Base-by-base conservation (phyloP, 2,113 vertebrate species). In the Thinocorus orbignyianus region DNA sequence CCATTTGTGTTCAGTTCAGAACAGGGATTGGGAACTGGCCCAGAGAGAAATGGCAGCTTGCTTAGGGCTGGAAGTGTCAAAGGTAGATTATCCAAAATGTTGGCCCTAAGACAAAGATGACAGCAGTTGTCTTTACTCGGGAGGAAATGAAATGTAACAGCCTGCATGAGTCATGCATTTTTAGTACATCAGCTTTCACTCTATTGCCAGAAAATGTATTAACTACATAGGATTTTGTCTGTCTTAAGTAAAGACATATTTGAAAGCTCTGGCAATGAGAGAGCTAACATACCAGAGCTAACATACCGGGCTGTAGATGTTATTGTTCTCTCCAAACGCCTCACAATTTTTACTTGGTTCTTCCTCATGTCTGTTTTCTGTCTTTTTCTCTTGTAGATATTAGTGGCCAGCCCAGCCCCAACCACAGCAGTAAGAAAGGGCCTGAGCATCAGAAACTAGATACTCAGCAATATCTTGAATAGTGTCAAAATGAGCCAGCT, bases 71-170 rank as follows among this genome's bases (percentile, higher is more conserved):
- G 52, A 85, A 91, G 55, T 85, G 79, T 90, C 74, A 82, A 61
- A 96, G 76, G 91, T 78, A 82, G 51, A 77, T 97, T 88, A 96
- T 73, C 58, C 89, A 74, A 89, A 92, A 66, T 15, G 26, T 41
- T 96, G 84, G 81, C 88, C 60, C 64, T 30, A 30, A 79, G 61
- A 73, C 82, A 93, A 92, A 93, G 86, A 35, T 1, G 55, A 85
- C 37, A 84, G 74, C 80, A 83, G 85, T 95, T 4, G 2, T 66
- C 88, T 93, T 96, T 81, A 64, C 83, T 93, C 68, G 44, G 85
- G 90, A 96, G 93, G 91, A 93, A 97, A 96, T 84, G 48, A 95
- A 96, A 81, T 84, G 74, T 55, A 95, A 60, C 80, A 91, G 94
- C 64, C 69, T 91, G 73, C 30, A 23, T 94, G 96, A 96, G 72